A percentile compares a stretch with the other conserved stretches of the same genome.
Conservation (phyloP, 2,888 invertebrate genomes). For the Sericinus montela region DNA sequence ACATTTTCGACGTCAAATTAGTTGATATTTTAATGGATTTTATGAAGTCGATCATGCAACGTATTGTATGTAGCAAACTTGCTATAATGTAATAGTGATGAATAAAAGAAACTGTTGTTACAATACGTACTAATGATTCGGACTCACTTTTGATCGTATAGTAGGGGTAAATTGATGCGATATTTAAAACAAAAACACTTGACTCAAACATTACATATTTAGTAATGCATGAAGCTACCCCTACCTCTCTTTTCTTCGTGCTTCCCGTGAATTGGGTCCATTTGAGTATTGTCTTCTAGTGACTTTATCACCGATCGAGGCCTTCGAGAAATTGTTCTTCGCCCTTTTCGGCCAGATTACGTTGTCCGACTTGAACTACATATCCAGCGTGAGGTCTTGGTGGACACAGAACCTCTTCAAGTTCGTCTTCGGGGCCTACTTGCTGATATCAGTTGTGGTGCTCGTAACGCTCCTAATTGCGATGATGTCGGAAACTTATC, state of each 20-base stretch:
- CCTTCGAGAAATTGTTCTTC: slow-evolving; percentile 98
- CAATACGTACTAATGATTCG: slow-evolving; percentile 18
- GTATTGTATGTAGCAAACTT: slow-evolving; percentile 13
- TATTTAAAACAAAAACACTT: slow-evolving; percentile 11
- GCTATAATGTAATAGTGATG: too few species aligned
- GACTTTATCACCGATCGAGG: slow-evolving; percentile 92
- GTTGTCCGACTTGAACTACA: slow-evolving; percentile 89
- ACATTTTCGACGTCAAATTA: slow-evolving; percentile 40
- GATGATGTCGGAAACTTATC: slow-evolving; percentile 99
- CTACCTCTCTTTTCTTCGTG: slow-evolving; percentile 32
- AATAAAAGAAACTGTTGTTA: slow-evolving; percentile 6
- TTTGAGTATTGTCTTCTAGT: slow-evolving; percentile 81
- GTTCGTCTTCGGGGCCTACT: slow-evolving; percentile 96
- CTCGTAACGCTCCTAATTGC: slow-evolving; percentile 99
- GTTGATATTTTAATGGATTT: slow-evolving; percentile 33
- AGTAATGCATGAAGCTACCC: slow-evolving; percentile 55
- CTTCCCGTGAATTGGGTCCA: slow-evolving; percentile 56
- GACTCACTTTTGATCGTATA: slow-evolving; percentile 18
- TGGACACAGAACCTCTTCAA: slow-evolving; percentile 94
- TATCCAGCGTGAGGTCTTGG: slow-evolving; percentile 83
- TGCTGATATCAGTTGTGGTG: slow-evolving; percentile 98
- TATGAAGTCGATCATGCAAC: background rate
- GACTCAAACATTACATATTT: slow-evolving; percentile 2
- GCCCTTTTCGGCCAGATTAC: slow-evolving; percentile 97
- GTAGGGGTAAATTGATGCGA: slow-evolving; percentile 53